Evolutionary conservation across 1,140 invertebrate genomes (phyloP).

Genomic region (Bradynema listronoti): DNA sequence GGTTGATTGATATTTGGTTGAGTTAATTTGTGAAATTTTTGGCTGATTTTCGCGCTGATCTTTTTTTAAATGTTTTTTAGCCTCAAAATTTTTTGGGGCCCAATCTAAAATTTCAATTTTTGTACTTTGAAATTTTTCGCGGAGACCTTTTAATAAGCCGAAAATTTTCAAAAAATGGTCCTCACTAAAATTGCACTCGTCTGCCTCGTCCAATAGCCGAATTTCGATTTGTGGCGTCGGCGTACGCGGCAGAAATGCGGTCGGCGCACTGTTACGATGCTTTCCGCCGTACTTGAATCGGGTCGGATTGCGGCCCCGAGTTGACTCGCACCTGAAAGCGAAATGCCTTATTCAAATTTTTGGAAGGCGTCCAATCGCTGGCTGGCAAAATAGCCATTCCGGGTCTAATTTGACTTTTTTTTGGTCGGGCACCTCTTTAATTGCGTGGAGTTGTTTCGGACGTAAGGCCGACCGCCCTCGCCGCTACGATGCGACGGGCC

Average conservation of each 20-base stretch:
- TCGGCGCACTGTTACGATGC: conserved; percentile 34
- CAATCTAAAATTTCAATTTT: not conserved
- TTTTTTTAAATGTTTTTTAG: not conserved
- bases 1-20: not conserved
- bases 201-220: not conserved
- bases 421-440: too few species aligned
- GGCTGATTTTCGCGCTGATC: not conserved
- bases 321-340: conserved; percentile 37
- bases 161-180: not conserved
- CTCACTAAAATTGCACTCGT: conserved; percentile 10
- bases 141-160: too few species aligned
- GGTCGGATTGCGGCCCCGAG: conserved; percentile 13
- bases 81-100: not conserved
- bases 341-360: too few species aligned
- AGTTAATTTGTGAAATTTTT: not conserved
- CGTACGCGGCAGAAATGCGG: conserved; percentile 24
- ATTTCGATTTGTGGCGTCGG: conserved; percentile 29
- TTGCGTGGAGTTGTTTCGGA: too few species aligned
- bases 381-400: too few species aligned
- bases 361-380: too few species aligned
- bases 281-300: not conserved
- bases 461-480: too few species aligned
- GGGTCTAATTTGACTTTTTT: too few species aligned
- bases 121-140: too few species aligned
- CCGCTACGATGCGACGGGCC: too few species aligned